Conservation (phyloP, 2,888 invertebrate genomes). For the Sarcophaga caerulescens region DNA sequence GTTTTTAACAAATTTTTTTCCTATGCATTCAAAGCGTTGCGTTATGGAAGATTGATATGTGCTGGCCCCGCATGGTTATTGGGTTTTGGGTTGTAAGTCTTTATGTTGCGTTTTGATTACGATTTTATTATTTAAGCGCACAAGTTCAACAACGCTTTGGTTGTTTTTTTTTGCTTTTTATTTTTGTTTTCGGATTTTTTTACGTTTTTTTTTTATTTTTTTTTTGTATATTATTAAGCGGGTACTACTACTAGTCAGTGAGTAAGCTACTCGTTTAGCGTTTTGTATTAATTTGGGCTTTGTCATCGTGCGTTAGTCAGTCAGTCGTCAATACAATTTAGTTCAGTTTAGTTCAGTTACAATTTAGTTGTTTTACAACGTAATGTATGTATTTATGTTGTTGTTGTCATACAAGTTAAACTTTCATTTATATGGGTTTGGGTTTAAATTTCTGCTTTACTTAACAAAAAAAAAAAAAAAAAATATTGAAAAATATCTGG, state of each 20-base stretch:
- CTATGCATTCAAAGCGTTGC: not conserved
- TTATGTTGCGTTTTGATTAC: slow-evolving; percentile 26
- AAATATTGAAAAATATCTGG: no score
- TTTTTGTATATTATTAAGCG: not conserved
- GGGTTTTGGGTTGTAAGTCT: not conserved
- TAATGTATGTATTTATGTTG: no score
- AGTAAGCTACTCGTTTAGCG: no score
- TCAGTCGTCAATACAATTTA: slow-evolving; percentile 2
- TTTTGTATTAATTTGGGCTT: no score
- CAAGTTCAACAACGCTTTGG: slow-evolving; percentile 51
- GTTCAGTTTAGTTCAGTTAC: slow-evolving; percentile 39
- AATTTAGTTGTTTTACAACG: no score
- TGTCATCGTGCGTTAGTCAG: not conserved
- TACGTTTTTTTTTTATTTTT: not conserved
- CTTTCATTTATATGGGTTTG: slow-evolving; percentile 32
- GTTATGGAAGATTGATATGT: slow-evolving; percentile 12
- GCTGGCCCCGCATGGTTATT: slow-evolving; percentile 17
- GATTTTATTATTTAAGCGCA: slow-evolving; percentile 30
- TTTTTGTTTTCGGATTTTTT: slow-evolving; percentile 4
- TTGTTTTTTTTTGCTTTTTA: not conserved
- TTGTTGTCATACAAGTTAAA: slow-evolving; percentile 7
- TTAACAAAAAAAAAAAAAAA: no score
- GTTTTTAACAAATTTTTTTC: slow-evolving; percentile 7
- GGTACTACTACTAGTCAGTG: no score
- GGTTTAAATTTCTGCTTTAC: no score